Base-by-base conservation (phyloP, 2,797 vertebrate species). In the Luscinia luscinia region DNA sequence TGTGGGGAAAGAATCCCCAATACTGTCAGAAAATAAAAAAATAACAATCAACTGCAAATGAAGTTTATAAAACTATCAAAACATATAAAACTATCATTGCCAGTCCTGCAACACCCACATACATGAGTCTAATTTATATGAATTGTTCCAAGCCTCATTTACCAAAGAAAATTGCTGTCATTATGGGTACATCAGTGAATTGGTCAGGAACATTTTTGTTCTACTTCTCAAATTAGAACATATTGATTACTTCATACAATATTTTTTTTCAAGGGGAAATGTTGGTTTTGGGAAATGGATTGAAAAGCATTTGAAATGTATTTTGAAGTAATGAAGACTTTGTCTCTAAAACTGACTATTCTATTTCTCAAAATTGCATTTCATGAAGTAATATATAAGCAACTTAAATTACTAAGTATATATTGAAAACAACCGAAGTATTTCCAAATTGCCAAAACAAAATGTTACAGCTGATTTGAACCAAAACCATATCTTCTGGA, bases 111-210 rank as follows among this genome's bases (percentile, higher is more conserved):
- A 94, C 66, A 94, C 92, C 84, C 64, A 89, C 58, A 86, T 77
- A 80, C 34, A 38, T 7, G 15, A 92, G 28, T 64, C 58, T 80
- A 74, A 93, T 89, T 92, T 69, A 66, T 38, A 85, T 52, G 17
- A 95, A 84, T 94, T 89, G 46, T 85, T 93, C 72, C 79, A 94
- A 93, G 82, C 69, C 62, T 92, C 87, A 91, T 91, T 92, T 91
- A 92, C 58, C 55, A 87, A 78, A 84, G 86, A 95, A 93, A 95
- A 95, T 78, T 80, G 54, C 73, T 86, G 79, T 91, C 73, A 75
- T 89, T 84, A 92, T 11, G 7, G 55, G 87, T 77, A 62, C 36
- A 92, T 87, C 90, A 92, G 46, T 85, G 64, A 93, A n/a, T 36
- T 70, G 75, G 61, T 93, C 49, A 81, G 72, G 66, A 80, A 76